Conservation (phyloP, 2,113 vertebrate species). For the Lynx canadensis region DNA sequence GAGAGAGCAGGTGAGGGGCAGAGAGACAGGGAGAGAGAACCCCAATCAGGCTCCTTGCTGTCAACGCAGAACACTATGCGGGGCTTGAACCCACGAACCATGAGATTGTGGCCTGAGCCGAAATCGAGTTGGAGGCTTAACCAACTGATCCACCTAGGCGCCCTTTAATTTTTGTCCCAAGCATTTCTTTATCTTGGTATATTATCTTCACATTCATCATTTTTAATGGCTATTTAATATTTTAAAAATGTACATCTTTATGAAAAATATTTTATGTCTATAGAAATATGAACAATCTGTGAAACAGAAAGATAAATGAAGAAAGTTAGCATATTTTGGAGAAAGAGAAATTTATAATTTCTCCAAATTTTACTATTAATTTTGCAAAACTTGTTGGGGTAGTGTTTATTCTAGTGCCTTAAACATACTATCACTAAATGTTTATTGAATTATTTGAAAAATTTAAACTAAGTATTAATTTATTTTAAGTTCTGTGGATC, state of each 20-base stretch:
- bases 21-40: background rate
- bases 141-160: background rate
- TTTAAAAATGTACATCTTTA: background rate
- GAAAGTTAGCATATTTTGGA: background rate
- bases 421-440: background rate
- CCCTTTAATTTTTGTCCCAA: slow-evolving; percentile 25
- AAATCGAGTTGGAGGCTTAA: background rate
- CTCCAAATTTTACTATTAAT: slow-evolving; percentile 34
- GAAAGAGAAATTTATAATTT: slow-evolving; percentile 14
- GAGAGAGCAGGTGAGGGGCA: background rate
- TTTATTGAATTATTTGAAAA: slow-evolving; percentile 24
- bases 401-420: background rate
- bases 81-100: background rate
- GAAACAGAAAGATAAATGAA: slow-evolving; percentile 25
- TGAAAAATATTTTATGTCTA: background rate
- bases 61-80: background rate
- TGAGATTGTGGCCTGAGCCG: background rate
- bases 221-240: slow-evolving; percentile 39
- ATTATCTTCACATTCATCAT: slow-evolving; percentile 12
- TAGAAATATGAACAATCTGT: background rate
- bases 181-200: background rate
- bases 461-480: background rate
- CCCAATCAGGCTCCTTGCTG: background rate
- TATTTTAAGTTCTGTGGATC: background rate
- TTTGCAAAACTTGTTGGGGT: background rate